A percentile compares a stretch with the other conserved stretches of the same genome.
phyloP scores from a whole-genome alignment of 2,888 invertebrate genomes.

The Habrosyne pyritoides region DNA sequence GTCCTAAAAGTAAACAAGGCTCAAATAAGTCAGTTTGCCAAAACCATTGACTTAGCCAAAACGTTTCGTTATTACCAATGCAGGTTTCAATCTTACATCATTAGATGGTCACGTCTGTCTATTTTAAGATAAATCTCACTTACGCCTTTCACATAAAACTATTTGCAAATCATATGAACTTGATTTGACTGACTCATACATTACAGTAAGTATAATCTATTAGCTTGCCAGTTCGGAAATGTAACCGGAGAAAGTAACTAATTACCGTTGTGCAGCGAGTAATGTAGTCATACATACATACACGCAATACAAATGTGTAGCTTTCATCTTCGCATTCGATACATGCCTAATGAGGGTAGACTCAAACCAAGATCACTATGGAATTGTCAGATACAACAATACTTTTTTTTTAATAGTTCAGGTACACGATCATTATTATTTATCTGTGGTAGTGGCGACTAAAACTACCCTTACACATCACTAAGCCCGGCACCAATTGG shows the following conservation, averaged over 20 bases:
- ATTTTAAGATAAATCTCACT: neutral
- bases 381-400: constrained; percentile 26
- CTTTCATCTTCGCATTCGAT: constrained; percentile 47
- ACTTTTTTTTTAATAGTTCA: too few relatives aligned
- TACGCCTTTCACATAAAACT: neutral
- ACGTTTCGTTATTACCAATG: neutral
- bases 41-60: too few relatives aligned
- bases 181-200: constrained; percentile 11
- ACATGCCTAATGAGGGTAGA: constrained; percentile 35
- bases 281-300: constrained; percentile 47
- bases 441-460: too few relatives aligned
- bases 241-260: constrained; percentile 58
- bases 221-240: constrained; percentile 38
- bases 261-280: constrained; percentile 51
- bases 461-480: too few relatives aligned
- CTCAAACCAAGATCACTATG: constrained; percentile 1
- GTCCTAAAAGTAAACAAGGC: neutral
- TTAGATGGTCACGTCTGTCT: neutral
- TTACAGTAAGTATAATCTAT: constrained; percentile 34
- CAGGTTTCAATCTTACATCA: neutral
- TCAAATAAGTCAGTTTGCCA: neutral
- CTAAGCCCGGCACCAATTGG: too few relatives aligned
- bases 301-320: constrained; percentile 49
- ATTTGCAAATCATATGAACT: constrained; percentile 4
- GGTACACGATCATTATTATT: too few relatives aligned